Base-by-base conservation (phyloP, 1,140 invertebrate genomes). In the Diorhabda elongata region DNA sequence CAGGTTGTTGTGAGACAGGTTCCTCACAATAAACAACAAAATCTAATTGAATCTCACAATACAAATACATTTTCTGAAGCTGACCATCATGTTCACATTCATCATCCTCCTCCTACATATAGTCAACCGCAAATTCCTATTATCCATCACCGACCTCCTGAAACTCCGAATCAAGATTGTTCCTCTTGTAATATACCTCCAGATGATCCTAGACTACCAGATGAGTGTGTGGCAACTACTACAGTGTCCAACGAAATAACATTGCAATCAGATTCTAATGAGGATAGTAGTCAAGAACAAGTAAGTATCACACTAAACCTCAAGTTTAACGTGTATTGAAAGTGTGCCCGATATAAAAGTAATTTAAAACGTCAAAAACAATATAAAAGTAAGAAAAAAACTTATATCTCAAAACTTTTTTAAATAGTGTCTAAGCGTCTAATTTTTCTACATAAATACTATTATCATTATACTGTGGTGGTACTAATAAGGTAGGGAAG, bases 21-120 rank as follows among this genome's bases (percentile, higher is more conserved):
- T 52, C 6, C 6, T 59, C 6, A 9, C 59, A 56, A 52, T 9
- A 61, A 61, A 41, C 62, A 52, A 64, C 44, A 66, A 58, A 59
- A 75, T 74, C 72, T 69, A 69, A 52, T 74, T 71, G 75, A 77
- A 78, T 75, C 77, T 77, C 76, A 74, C 63, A 77, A 78, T 78
- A 77, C 77, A 78, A 76, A 74, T 71, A 70, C 75, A 74, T 58
- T 58, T 71, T 26, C 52, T 69, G 67, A 56, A 64, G 67, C 72
- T 71, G 66, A 69, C 43, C 43, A 74, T 72, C 47, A 72, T 69
- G 66, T 44, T 66, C 58, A 69, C 43, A 43, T 43, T 66, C 45
- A 71, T 44, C 63, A 61, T 65, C 63, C 58, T 67, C n/a, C 5
- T 26, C 64, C 57, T 58, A 58, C 57, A 66, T 58, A 67, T 67